Percentiles rank a stretch among this genome's conserved stretches.
Conservation (phyloP, 2,888 invertebrate genomes). For the Agrochola macilenta region DNA sequence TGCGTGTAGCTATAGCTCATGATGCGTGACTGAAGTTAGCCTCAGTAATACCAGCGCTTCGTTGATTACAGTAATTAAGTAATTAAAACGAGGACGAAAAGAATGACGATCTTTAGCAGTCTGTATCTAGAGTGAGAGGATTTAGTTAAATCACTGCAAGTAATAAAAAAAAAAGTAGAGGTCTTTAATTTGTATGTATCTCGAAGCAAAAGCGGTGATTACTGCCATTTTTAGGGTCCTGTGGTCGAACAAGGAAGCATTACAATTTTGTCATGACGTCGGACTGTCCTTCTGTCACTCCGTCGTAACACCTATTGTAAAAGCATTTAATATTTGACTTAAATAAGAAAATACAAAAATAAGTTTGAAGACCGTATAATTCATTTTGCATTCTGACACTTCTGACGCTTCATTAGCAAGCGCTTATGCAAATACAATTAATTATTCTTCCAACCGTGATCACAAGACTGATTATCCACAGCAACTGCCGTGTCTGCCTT, state of each 20-base stretch:
- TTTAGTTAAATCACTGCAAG: neutral
- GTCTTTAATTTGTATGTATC: too few species aligned
- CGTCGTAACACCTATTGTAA: neutral
- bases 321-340: neutral
- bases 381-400: too few species aligned
- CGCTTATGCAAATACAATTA: neutral
- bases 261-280: neutral
- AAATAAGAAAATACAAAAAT: neutral
- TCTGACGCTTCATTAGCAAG: neutral
- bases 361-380: neutral
- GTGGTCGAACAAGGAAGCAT: neutral
- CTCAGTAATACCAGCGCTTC: conserved; percentile 17
- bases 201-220: neutral
- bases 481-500: conserved; percentile 3
- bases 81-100: conserved; percentile 51
- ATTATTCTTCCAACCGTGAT: neutral
- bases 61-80: conserved; percentile 30
- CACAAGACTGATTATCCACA: conserved; percentile 6
- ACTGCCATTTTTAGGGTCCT: neutral
- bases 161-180: neutral
- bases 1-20: conserved; percentile 5
- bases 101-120: conserved; percentile 16
- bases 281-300: neutral
- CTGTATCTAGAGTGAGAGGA: neutral
- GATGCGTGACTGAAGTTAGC: conserved; percentile 50